Evolutionary conservation across 2,888 invertebrate species (phyloP), one percentile per base, ranked within the genome.

Genomic region (Dolomedes plantarius): DNA sequence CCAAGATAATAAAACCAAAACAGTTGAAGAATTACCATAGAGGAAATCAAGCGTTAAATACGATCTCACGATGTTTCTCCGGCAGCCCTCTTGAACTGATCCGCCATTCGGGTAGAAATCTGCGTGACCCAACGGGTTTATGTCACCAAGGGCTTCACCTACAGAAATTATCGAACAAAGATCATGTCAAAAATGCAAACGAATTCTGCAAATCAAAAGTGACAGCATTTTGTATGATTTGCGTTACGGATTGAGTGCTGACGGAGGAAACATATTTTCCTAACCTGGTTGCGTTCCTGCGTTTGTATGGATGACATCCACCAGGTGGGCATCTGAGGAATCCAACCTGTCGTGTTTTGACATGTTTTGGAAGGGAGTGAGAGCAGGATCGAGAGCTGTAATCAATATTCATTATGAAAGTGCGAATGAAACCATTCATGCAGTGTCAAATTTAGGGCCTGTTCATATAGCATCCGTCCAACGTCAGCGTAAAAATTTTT

Each of bases 41-140:
- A 83, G 68, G 67, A 83, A 83, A 72, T 83, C 83, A 13, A 83
- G 72, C 23, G 67, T 31, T 1, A 83, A 68, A 29, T 73, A 83
- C 0, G 83, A 83, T 31, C 83, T 77, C n/a, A 83, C 23, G 23
- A 83, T 83, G 39, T 77, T 67, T 0, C 50, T 56, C 19, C 73
- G 32, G 46, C 85, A 86, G 13, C 85, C 46, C 7, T 68, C 62
- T 69, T 86, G 85, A 0, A 56, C 27, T 2, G 64, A 19, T 23
- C 85, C 85, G 6, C 85, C 85, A 16, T 86, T 86, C n/a, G 85
- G 85, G 62, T 86, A 86, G 64, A 86, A 86, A 36, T 86, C 85
- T 13, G 78, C 85, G 36, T 86, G 78, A 0, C 85, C 85, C 62
- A 86, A 19, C 13, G 85, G 85, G 31, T 78, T 79, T n/a, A 79